These are phyloP conservation scores for Carassius carassius DNA, from an alignment of 2,113 vertebrate species.

Conservation along the genomic window DNA sequence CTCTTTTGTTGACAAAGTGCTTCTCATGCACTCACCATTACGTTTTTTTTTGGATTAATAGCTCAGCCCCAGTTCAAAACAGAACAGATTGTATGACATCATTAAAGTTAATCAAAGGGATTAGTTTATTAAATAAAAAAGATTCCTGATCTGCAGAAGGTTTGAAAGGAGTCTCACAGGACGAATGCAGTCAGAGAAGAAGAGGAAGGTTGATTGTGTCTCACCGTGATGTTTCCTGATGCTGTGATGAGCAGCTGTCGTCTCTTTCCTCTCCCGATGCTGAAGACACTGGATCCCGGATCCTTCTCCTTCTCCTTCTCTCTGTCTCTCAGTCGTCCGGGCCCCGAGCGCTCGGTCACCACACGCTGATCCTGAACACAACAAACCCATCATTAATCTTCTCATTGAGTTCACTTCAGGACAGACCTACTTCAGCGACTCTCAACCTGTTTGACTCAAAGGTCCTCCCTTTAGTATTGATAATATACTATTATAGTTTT, in stretches of 20 bases:
- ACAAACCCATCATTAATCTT: background rate
- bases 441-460: background rate
- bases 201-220: slow-evolving; percentile 20
- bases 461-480: background rate
- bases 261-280: slow-evolving; percentile 80
- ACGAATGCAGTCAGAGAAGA: no score
- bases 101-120: background rate
- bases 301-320: slow-evolving; percentile 66
- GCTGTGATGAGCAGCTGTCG: slow-evolving; percentile 90
- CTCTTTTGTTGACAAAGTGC: background rate
- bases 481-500: no score
- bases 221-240: slow-evolving; percentile 89
- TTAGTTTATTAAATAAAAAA: background rate
- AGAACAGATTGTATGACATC: background rate
- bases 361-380: slow-evolving; percentile 85
- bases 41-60: background rate
- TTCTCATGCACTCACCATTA: background rate
- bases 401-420: background rate
- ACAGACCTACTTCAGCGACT: background rate
- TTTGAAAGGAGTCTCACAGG: background rate
- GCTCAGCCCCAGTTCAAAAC: background rate
- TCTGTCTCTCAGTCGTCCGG: slow-evolving; percentile 57
- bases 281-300: slow-evolving; percentile 69
- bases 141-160: background rate
- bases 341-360: slow-evolving; percentile 79